A percentile compares a stretch with the other conserved stretches of the same genome.
Evolutionary conservation across 2,797 vertebrate genomes (phyloP).

Genomic region (Ctenopoma kingsleyae): DNA sequence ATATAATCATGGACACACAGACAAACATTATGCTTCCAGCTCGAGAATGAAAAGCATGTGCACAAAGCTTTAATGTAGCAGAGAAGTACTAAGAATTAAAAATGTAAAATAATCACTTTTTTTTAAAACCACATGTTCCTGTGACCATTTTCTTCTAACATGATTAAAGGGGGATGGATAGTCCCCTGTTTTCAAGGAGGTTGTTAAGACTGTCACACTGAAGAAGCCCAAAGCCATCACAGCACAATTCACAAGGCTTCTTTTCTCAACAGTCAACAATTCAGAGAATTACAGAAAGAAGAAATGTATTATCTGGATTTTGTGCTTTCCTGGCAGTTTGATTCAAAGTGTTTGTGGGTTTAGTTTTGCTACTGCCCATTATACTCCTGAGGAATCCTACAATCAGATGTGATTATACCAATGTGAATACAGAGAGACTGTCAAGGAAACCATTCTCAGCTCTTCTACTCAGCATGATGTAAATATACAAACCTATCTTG

Average conservation of each 20-base stretch:
- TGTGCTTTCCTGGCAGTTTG: slow-evolving; percentile 24
- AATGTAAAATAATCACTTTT: slow-evolving; percentile 37
- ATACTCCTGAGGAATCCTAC: slow-evolving; percentile 10
- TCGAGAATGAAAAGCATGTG: not conserved
- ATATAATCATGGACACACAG: slow-evolving; percentile 13
- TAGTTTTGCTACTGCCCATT: slow-evolving; percentile 35
- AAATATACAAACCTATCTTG: not conserved
- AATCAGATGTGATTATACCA: slow-evolving; percentile 35
- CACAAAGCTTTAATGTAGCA: slow-evolving; percentile 4
- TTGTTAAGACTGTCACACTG: slow-evolving; percentile 47
- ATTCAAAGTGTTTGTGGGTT: slow-evolving; percentile 46
- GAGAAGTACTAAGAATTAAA: slow-evolving; percentile 38
- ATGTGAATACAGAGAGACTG: not conserved
- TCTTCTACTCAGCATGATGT: not conserved
- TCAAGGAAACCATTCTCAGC: not conserved
- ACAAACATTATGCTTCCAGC: slow-evolving; percentile 27
- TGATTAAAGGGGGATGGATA: slow-evolving; percentile 40
- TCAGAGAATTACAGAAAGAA: slow-evolving; percentile 51
- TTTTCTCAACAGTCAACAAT: slow-evolving; percentile 44
- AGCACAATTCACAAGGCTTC: slow-evolving; percentile 21
- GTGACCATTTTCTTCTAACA: slow-evolving; percentile 43
- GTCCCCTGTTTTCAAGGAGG: slow-evolving; percentile 20
- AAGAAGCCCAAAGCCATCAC: slow-evolving; percentile 18
- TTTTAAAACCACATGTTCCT: slow-evolving; percentile 25
- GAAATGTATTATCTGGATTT: slow-evolving; percentile 38